These are phyloP conservation scores for Okapia johnstoni DNA, from an alignment of 2,113 vertebrate species.

Conservation along the genomic window DNA sequence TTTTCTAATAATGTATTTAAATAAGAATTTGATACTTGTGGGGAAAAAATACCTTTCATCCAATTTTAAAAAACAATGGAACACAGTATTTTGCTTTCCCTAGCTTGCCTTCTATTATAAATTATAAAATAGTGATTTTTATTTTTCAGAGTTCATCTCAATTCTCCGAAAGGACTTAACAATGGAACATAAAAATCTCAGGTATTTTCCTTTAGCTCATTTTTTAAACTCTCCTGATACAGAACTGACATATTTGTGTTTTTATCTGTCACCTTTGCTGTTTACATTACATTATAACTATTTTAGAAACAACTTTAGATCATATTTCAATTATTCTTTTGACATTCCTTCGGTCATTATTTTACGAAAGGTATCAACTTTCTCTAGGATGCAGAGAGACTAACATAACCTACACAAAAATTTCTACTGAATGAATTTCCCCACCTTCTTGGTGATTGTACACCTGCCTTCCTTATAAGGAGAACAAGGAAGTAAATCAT, in stretches of 20 bases:
- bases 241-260: conserved; percentile 15
- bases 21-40: neutral
- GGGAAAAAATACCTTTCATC: neutral
- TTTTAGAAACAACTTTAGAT: conserved; percentile 8
- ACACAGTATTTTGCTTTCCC: neutral
- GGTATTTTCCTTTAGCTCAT: conserved; percentile 67
- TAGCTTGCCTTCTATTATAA: neutral
- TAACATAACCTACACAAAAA: conserved; percentile 65
- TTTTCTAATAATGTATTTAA: neutral
- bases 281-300: conserved; percentile 6
- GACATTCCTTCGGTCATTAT: conserved; percentile 9
- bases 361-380: conserved; percentile 42
- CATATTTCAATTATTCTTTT: conserved; percentile 23
- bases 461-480: conserved; percentile 90
- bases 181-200: conserved; percentile 72
- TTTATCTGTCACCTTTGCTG: conserved; percentile 22
- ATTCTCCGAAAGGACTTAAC: conserved; percentile 66
- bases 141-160: conserved; percentile 64
- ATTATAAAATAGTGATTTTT: conserved; percentile 38
- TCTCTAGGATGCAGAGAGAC: conserved; percentile 74
- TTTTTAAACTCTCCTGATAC: neutral
- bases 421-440: conserved; percentile 80
- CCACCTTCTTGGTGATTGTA: conserved; percentile 77
- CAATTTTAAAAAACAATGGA: conserved; percentile 16
- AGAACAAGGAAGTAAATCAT: conserved; percentile 92